phyloP scores from a whole-genome alignment of 2,888 invertebrate genomes.

The Creontiades dilutus region DNA sequence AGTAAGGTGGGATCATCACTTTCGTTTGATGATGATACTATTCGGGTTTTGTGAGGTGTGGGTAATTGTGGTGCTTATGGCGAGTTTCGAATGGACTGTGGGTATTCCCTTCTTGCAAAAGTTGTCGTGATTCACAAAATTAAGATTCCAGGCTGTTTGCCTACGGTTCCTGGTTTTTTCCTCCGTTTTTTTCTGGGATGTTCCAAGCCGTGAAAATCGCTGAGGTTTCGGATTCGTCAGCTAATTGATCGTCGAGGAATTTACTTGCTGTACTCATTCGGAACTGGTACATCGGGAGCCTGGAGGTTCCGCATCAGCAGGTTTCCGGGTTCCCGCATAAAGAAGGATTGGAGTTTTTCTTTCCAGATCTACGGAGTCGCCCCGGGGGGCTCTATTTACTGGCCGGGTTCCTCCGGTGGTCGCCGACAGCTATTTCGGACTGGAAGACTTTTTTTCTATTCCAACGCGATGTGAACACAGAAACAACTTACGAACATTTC shows the following conservation, averaged over 20 bases:
- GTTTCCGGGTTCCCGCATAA: constrained; percentile 23
- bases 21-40: too few relatives aligned
- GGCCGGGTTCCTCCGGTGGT: not conserved
- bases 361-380: not conserved
- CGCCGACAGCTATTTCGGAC: not conserved
- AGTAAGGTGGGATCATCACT: too few relatives aligned
- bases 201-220: not conserved
- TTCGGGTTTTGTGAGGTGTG: too few relatives aligned
- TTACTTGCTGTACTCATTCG: not conserved
- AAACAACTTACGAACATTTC: too few relatives aligned
- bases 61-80: too few relatives aligned
- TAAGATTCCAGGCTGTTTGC: not conserved
- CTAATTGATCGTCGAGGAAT: constrained; percentile 20
- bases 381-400: not conserved
- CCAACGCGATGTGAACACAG: too few relatives aligned
- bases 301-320: constrained; percentile 1
- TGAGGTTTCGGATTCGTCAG: not conserved
- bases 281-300: constrained; percentile 9
- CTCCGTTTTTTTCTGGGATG: not conserved
- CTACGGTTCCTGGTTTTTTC: not conserved
- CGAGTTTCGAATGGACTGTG: too few relatives aligned
- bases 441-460: not conserved
- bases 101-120: too few relatives aligned
- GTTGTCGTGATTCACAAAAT: too few relatives aligned
- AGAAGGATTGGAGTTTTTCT: not conserved